Evolutionary conservation across 2,888 invertebrate species (phyloP), one percentile per base, ranked within the genome.

Genomic region (Volucella zonaria): DNA sequence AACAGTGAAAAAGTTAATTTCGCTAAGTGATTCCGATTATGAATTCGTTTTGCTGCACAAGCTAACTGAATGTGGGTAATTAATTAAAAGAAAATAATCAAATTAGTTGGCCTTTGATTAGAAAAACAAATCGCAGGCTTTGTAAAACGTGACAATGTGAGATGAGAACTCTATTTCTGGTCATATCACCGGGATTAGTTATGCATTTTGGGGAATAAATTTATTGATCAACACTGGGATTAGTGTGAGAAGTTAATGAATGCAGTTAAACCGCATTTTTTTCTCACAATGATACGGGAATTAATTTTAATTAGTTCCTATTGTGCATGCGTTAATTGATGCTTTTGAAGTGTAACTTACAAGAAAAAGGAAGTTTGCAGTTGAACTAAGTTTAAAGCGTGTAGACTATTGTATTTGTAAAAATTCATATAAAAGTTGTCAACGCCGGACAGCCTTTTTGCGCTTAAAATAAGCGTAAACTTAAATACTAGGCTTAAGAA

Each of bases 21-120:
- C 47, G 56, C 23, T 70, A 70, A 70, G 38, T 70, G 70, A 70
- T 59, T 58, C 47, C 47, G 49, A 56, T 74, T 43, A 58, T 74
- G 54, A 64, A 64, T 74, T 70, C 40, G 68, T 40, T 70, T 58
- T 47, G 31, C 45, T n/a, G 40, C 54, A 18, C 10, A 64, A 56
- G 40, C 42, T 64, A 64, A 56, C 23, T n/a, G 47, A 66, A 12
- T 64, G 64, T 74, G 74, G 66, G 62, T 38, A 38, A 38, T 42
- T n/a, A 52, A 62, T 62, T 73, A 45, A 56, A 45, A 49, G 23
- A 23, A 14, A 15, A 31, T 31, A 68, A 15, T 68, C 31, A 23
- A 49, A 64, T 49, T 64, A 64, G 38, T 64, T 58, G 15, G 54
- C 12, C 31, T 68, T 45, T 12, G 54, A 18, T 56, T 56, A 43